Evolutionary conservation across 2,888 invertebrate species (phyloP).

Genomic region (Phalangium opilio): DNA sequence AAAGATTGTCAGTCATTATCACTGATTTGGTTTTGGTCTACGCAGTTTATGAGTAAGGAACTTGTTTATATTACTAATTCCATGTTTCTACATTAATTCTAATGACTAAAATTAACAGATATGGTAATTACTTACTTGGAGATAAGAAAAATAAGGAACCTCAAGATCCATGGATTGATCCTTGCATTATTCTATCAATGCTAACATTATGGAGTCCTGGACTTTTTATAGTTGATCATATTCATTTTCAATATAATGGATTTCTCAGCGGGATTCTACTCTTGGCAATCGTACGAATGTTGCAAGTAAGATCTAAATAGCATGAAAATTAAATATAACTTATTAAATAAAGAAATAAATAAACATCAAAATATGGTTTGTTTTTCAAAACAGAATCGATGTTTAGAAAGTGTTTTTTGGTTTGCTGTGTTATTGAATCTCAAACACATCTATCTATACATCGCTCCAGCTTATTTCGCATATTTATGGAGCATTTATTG

Average conservation of each 20-base stretch:
- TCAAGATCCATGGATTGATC: slow-evolving; percentile 13
- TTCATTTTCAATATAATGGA: slow-evolving; percentile 99
- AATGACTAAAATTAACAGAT: slow-evolving; percentile 1
- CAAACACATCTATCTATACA: slow-evolving; percentile 92
- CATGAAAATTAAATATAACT: too few species aligned
- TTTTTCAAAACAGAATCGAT: slow-evolving; percentile 40
- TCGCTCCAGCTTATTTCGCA: slow-evolving; percentile 80
- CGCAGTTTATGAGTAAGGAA: slow-evolving; percentile 55
- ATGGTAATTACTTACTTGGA: neutral
- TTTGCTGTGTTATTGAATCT: slow-evolving; percentile 79
- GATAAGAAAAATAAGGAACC: neutral
- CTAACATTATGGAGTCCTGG: slow-evolving; percentile 69
- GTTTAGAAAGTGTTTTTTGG: slow-evolving; percentile 53
- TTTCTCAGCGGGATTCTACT: slow-evolving; percentile 75
- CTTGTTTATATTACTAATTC: too few species aligned
- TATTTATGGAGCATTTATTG: slow-evolving; percentile 71
- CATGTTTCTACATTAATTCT: neutral
- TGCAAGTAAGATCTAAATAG: slow-evolving; percentile 38
- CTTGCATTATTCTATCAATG: slow-evolving; percentile 39
- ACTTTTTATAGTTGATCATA: slow-evolving; percentile 80
- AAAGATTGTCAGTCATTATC: slow-evolving; percentile 73
- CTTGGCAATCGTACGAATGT: slow-evolving; percentile 55
- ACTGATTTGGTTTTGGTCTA: slow-evolving; percentile 64
- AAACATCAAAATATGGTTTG: slow-evolving; percentile 7
- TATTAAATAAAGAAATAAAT: too few species aligned